Conservation (phyloP, 2,888 invertebrate genomes). For the Rosalia funebris region DNA sequence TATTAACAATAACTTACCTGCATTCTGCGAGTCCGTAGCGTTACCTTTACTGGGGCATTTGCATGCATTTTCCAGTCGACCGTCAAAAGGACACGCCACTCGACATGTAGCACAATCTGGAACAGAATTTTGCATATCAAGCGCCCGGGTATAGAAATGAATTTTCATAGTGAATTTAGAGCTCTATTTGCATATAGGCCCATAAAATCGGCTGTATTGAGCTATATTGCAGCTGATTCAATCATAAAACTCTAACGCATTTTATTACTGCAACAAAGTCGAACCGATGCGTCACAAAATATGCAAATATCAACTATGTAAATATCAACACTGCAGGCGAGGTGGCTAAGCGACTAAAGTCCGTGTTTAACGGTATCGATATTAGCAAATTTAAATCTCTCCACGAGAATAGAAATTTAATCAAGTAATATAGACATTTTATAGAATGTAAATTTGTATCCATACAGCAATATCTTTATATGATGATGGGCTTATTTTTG, state of each 20-base stretch:
- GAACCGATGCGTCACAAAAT: too few species aligned
- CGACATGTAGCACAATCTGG: slow-evolving; percentile 65
- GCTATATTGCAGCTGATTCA: background rate
- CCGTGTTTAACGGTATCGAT: too few species aligned
- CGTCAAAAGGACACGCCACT: slow-evolving; percentile 64
- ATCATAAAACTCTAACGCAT: slow-evolving; percentile 16
- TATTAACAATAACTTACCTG: slow-evolving; percentile 32
- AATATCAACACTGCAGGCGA: too few species aligned
- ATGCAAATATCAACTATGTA: too few species aligned
- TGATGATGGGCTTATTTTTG: too few species aligned
- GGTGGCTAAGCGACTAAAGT: too few species aligned
- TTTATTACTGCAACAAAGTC: slow-evolving; percentile 17
- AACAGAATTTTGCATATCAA: slow-evolving; percentile 41
- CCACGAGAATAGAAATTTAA: too few species aligned
- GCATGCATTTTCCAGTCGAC: slow-evolving; percentile 62
- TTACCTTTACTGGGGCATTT: slow-evolving; percentile 60
- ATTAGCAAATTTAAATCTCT: too few species aligned
- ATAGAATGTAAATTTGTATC: too few species aligned
- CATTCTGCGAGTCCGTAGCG: slow-evolving; percentile 31
- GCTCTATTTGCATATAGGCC: slow-evolving; percentile 18
- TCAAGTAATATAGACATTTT: too few species aligned
- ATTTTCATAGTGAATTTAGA: slow-evolving; percentile 17
- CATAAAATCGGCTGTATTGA: slow-evolving; percentile 3
- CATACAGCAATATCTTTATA: too few species aligned
- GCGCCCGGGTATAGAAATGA: background rate